phyloP scores from a whole-genome alignment of 2,888 invertebrate genomes.

The Netelia fuscicornis region DNA sequence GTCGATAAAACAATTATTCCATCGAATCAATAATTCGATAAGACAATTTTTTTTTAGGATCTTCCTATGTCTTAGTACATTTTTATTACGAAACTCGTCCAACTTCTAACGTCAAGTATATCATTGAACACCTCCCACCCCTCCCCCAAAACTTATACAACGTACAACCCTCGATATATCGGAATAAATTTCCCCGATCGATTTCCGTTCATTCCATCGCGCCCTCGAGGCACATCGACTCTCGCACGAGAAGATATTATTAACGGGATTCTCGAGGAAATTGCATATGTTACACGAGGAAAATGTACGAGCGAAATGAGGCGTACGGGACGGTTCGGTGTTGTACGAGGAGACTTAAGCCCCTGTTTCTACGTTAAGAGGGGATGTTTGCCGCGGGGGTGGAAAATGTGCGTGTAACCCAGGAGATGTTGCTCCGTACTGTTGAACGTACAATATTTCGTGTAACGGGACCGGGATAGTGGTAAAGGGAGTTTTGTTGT shows the following conservation, averaged over 20 bases:
- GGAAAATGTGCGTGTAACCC: slow-evolving; percentile 54
- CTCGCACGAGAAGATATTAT: slow-evolving; percentile 57
- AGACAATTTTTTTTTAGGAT: no score
- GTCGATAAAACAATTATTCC: no score
- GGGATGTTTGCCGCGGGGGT: slow-evolving; percentile 67
- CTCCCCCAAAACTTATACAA: neutral
- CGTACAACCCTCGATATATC: neutral
- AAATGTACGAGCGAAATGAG: slow-evolving; percentile 74
- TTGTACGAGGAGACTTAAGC: slow-evolving; percentile 62
- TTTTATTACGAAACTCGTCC: neutral
- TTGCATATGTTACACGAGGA: slow-evolving; percentile 66
- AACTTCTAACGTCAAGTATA: neutral
- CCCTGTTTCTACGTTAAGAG: slow-evolving; percentile 39
- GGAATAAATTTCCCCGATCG: slow-evolving; percentile 55
- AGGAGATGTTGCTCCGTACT: slow-evolving; percentile 39
- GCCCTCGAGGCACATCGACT: slow-evolving; percentile 23
- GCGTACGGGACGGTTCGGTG: slow-evolving; percentile 71
- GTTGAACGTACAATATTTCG: slow-evolving; percentile 40
- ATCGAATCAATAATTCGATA: no score
- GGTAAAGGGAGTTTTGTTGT: slow-evolving; percentile 36
- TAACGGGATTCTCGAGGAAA: slow-evolving; percentile 63
- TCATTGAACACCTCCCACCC: neutral
- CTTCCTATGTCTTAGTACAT: no score
- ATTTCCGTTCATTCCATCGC: slow-evolving; percentile 34
- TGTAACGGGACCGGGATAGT: slow-evolving; percentile 11